A percentile compares a stretch with the other conserved stretches of the same genome.
These are phyloP conservation scores for Ondatra zibethicus DNA, from an alignment of 2,113 vertebrate genomes.

Conservation along the genomic window DNA sequence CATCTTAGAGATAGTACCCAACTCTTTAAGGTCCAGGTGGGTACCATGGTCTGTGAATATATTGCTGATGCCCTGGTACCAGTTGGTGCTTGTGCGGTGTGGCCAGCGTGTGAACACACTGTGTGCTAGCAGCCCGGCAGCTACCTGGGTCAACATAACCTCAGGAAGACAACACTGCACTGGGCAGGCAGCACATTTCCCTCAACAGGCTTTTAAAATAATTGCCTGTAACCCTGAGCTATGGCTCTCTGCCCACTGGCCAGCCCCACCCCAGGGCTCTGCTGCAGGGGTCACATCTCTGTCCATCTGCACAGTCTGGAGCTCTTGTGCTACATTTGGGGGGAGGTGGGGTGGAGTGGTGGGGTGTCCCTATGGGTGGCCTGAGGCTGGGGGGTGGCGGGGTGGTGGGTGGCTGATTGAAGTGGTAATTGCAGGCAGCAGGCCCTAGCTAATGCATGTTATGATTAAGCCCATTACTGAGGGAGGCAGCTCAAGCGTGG, in stretches of 20 bases:
- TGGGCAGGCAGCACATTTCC: background rate
- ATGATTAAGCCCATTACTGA: conserved; percentile 85
- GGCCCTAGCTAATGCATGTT: conserved; percentile 86
- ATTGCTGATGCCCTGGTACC: background rate
- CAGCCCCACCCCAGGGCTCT: background rate
- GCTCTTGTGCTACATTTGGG: background rate
- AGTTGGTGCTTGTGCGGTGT: fast-evolving
- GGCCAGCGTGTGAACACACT: background rate
- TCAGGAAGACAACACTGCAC: background rate
- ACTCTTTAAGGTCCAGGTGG: background rate
- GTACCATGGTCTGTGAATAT: background rate
- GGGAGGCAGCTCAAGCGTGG: conserved; percentile 77
- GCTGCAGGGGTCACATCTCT: conserved; percentile 33
- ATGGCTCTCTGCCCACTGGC: background rate
- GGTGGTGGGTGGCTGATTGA: conserved; percentile 81
- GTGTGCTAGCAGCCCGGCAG: background rate
- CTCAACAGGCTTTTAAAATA: conserved; percentile 82
- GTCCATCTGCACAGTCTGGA: conserved; percentile 15
- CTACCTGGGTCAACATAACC: background rate
- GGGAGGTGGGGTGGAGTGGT: background rate
- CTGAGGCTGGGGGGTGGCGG: conserved; percentile 68
- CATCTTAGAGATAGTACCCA: background rate
- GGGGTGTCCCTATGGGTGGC: conserved; percentile 78
- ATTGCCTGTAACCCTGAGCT: conserved; percentile 78
- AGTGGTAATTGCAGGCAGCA: conserved; percentile 88